Evolutionary conservation across 2,113 vertebrate genomes (phyloP).

Genomic region (Romanogobio albipinnatus): DNA sequence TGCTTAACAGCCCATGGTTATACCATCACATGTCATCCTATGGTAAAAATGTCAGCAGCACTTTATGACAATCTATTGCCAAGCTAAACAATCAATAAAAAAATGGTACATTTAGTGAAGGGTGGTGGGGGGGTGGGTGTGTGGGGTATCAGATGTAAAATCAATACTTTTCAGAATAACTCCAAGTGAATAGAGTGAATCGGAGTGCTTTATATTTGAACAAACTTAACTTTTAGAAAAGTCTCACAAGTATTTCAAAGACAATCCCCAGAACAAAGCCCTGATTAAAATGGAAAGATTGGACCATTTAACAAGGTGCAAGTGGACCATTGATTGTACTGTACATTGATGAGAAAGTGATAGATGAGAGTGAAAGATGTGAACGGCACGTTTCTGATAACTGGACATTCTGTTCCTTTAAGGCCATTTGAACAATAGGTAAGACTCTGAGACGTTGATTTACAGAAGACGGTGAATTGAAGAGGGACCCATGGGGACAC

Average conservation of each 20-base stretch:
- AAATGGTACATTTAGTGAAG: conserved; percentile 52
- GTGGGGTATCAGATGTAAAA: conserved; percentile 63
- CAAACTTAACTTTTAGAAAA: conserved; percentile 31
- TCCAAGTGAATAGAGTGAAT: not conserved
- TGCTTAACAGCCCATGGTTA: conserved; percentile 67
- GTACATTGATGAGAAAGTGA: conserved; percentile 57
- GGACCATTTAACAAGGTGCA: conserved; percentile 28
- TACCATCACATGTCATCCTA: conserved; percentile 68
- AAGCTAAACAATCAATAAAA: conserved; percentile 71
- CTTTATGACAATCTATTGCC: conserved; percentile 68
- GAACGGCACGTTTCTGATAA: conserved; percentile 57
- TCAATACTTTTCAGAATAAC: conserved; percentile 63
- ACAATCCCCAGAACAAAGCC: conserved; percentile 3
- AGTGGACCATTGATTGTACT: conserved; percentile 63
- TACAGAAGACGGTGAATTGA: conserved; percentile 58
- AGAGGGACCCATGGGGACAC: conserved; percentile 55
- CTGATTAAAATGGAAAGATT: conserved; percentile 14
- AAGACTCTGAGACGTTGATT: conserved; percentile 68
- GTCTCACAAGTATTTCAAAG: conserved; percentile 24
- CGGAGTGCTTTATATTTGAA: not conserved
- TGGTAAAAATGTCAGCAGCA: conserved; percentile 66
- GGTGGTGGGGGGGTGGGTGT: not conserved
- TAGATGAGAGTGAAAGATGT: conserved; percentile 56
- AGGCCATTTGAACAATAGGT: conserved; percentile 51
- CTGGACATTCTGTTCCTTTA: conserved; percentile 38